A percentile compares a stretch with the other conserved stretches of the same genome.
Evolutionary conservation across 2,113 vertebrate genomes (phyloP).

Genomic region (Mormyrus iriodes): DNA sequence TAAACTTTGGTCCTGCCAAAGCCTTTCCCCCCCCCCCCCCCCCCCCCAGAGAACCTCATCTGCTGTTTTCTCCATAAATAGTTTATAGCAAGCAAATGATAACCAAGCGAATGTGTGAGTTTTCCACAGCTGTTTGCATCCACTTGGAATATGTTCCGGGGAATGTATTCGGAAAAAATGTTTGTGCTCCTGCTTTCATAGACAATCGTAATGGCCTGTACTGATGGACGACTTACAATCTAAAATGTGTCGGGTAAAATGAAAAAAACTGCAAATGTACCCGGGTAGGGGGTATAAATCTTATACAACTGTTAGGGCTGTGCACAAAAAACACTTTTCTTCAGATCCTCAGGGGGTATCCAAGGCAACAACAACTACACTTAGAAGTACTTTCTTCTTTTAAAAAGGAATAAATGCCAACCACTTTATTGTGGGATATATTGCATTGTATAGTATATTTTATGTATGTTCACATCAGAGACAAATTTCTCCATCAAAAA

Average conservation of each 20-base stretch:
- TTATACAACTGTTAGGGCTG: background rate
- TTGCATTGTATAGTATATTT: background rate
- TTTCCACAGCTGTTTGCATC: background rate
- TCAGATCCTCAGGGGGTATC: background rate
- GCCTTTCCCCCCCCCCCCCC: background rate
- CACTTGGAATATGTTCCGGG: background rate
- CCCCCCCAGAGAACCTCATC: background rate
- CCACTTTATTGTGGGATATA: background rate
- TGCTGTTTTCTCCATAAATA: slow-evolving; percentile 11
- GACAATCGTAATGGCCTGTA: background rate
- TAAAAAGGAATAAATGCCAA: background rate
- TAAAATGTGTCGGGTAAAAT: background rate
- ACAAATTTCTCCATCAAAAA: background rate
- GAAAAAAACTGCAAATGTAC: background rate
- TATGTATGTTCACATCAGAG: background rate
- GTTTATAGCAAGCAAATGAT: slow-evolving; percentile 20
- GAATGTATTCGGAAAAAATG: background rate
- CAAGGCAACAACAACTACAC: background rate
- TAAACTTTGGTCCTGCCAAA: slow-evolving; percentile 9
- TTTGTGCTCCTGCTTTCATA: background rate
- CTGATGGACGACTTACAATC: slow-evolving; percentile 13
- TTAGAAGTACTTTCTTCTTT: background rate
- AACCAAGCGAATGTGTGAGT: background rate
- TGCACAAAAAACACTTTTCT: background rate
- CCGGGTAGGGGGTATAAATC: background rate